Percentiles rank a stretch among this genome's conserved stretches.
phyloP scores from a whole-genome alignment of 2,888 invertebrate genomes.

The Cryptosula pallasiana region DNA sequence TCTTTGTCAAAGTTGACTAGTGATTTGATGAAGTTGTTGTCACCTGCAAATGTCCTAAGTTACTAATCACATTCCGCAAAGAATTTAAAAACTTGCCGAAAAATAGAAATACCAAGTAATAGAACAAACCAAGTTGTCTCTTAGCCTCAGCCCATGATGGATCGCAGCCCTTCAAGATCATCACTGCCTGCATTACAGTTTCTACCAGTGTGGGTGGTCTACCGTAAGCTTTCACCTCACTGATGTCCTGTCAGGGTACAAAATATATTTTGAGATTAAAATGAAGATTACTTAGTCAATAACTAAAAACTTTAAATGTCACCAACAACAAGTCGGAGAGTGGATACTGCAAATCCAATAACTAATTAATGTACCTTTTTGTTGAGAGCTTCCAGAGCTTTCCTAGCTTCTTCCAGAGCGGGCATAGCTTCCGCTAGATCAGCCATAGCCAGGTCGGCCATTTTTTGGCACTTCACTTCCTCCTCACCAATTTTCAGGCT shows the following conservation, averaged over 20 bases:
- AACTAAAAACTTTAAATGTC: too few relatives aligned
- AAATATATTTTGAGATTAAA: too few relatives aligned
- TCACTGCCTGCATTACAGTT: conserved; percentile 78
- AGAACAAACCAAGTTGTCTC: conserved; percentile 64
- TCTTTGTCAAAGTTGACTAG: conserved; percentile 82
- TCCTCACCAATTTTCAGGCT: conserved; percentile 72
- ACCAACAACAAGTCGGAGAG: too few relatives aligned
- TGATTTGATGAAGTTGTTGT: conserved; percentile 56
- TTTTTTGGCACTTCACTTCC: conserved; percentile 71
- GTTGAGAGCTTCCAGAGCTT: conserved; percentile 49
- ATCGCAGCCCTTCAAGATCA: conserved; percentile 71
- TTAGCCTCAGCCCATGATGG: conserved; percentile 85
- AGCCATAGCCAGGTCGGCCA: conserved; percentile 74
- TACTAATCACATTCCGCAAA: too few relatives aligned
- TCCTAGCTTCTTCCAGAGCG: conserved; percentile 75
- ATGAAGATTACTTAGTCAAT: too few relatives aligned
- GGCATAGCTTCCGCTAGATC: conserved; percentile 82
- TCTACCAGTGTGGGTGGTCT: conserved; percentile 81
- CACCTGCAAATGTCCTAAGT: conserved; percentile 38
- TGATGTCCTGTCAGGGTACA: conserved; percentile 24
- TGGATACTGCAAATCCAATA: too few relatives aligned
- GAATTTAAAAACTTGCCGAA: too few relatives aligned
- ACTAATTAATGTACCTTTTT: conserved; percentile 45
- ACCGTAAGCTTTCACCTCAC: conserved; percentile 80
- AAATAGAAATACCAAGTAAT: too few relatives aligned